Base-by-base conservation (phyloP, 1,140 invertebrate species). In the Drosophila persimilis region DNA sequence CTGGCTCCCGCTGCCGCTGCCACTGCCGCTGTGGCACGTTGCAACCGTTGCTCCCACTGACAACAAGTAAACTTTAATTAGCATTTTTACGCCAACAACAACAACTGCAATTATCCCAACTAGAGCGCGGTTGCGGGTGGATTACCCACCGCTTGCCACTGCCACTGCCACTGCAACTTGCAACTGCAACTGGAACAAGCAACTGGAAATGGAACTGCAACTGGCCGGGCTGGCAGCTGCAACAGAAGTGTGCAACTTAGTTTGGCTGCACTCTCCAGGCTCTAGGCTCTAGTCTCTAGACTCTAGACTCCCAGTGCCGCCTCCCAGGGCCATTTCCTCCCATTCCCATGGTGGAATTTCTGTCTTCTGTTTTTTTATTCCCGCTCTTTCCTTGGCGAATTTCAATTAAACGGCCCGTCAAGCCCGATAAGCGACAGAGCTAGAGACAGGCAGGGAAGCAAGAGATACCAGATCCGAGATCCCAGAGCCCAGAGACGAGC, bases 361-460 rank as follows among this genome's bases (percentile, higher is more conserved):
- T 47, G 50, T 43, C 59, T 45, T 48, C 71, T 51, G 47, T 52
- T 51, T 53, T 13, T 13, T 47, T 43, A 48, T 62, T 61, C 43
- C 9, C 51, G 45, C 9, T 47, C 39, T 56, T 20, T 57, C 39
- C 39, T 72, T 70, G 69, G 71, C 73, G 83, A 86, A 86, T 86
- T 88, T 88, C 83, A 88, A 88, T 88, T 88, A 88, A 88, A 88
- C 72, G 69, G 81, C 70, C 71, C 76, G 80, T 80, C 80, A 74
- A 62, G 61, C 57, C 57, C 77, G 77, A 80, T 80, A 80, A 81
- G 31, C 31, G 31, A 31, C 31, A 31, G 73, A 62, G 57, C 57
- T 46, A 59, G 35, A 54, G 62, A 57, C 24, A 26, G 50, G 7
- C 35, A 39, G 35, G 31, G 8, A 31, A 4, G 31, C 31, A 41